Percentiles rank a stretch among this genome's conserved stretches.
Evolutionary conservation across 2,797 vertebrate species (phyloP).

Genomic region (Furcifer pardalis): DNA sequence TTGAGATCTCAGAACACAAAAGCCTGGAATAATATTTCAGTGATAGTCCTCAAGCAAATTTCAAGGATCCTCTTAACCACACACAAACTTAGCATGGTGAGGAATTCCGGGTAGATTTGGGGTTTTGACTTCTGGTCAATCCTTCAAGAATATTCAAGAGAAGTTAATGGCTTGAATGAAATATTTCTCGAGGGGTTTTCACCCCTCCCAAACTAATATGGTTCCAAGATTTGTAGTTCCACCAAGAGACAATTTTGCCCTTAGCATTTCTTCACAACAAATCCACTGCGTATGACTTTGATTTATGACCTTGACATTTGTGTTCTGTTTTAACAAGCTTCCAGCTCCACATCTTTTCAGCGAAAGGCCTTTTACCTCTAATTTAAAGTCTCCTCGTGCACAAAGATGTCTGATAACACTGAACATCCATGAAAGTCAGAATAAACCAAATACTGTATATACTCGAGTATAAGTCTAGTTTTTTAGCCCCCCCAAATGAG

Average conservation of each 20-base stretch:
- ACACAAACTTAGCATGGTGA: not conserved
- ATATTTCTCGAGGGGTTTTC: not conserved
- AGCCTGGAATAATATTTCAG: no score
- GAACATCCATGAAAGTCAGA: not conserved
- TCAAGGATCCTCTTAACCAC: not conserved
- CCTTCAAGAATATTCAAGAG: not conserved
- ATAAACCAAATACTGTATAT: no score
- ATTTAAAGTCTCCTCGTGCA: not conserved
- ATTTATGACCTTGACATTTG: conserved; percentile 27
- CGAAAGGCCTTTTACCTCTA: conserved; percentile 20
- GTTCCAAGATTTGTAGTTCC: not conserved
- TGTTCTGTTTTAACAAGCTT: conserved; percentile 16
- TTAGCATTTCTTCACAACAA: conserved; percentile 41
- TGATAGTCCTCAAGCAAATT: not conserved
- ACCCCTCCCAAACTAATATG: not conserved
- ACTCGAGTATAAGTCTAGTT: no score
- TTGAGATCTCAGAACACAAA: not conserved
- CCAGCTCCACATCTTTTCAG: not conserved
- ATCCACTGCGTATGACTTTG: not conserved
- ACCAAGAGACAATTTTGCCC: not conserved
- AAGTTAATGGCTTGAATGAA: not conserved
- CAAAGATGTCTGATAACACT: not conserved
- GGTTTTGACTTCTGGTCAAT: not conserved
- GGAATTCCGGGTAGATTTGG: not conserved
- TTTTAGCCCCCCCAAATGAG: no score